Percentiles rank a stretch among this genome's conserved stretches.
phyloP scores from a whole-genome alignment of 2,797 vertebrate genomes.

The Alectoris magna region DNA sequence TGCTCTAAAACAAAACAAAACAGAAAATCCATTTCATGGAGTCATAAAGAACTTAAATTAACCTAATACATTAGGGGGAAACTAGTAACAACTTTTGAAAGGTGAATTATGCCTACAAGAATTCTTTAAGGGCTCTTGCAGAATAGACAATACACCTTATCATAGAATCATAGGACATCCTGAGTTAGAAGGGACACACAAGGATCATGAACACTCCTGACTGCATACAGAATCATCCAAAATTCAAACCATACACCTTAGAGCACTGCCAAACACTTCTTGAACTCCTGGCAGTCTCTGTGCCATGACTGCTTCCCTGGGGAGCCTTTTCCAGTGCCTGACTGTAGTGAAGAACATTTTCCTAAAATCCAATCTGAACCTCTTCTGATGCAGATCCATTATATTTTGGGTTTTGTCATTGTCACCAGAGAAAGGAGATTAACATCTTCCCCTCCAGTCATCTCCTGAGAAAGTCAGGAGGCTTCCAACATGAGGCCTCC shows the following conservation, averaged over 20 bases:
- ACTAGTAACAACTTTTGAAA: constrained; percentile 19
- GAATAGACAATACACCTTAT: neutral
- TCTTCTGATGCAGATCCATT: no score
- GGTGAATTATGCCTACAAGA: constrained; percentile 3
- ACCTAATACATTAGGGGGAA: constrained; percentile 18
- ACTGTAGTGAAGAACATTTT: no score
- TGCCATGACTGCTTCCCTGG: no score
- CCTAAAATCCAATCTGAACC: no score
- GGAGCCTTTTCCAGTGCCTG: no score
- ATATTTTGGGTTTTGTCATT: neutral
- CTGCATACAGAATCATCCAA: no score
- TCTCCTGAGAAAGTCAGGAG: neutral
- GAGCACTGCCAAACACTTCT: no score
- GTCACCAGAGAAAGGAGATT: neutral
- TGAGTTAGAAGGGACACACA: no score
- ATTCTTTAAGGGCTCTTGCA: constrained; percentile 4
- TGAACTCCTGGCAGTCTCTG: no score
- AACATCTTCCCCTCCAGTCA: neutral
- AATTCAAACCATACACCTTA: no score
- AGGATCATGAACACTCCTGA: no score
- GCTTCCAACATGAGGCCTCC: neutral
- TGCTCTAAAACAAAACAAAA: constrained; percentile 31
- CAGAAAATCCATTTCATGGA: constrained; percentile 26
- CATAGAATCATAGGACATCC: no score
- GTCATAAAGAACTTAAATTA: constrained; percentile 32